Evolutionary conservation across 2,888 invertebrate genomes (phyloP).

Genomic region (Thelaira solivaga): DNA sequence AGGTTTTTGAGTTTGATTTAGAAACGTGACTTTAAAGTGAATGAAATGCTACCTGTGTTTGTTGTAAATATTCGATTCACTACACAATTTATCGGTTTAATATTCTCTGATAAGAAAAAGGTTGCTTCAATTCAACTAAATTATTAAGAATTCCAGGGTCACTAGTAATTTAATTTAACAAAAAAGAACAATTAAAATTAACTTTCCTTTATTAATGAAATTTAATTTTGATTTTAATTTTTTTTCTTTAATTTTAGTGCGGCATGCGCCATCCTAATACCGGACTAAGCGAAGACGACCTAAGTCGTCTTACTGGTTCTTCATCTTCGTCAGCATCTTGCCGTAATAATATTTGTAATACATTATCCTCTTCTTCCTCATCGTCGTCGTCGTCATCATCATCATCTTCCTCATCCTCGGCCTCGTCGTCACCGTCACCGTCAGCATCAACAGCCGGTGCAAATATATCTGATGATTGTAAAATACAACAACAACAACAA

Average conservation of each 20-base stretch:
- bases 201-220: background rate
- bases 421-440: slow-evolving; percentile 64
- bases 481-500: slow-evolving; percentile 47
- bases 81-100: no score
- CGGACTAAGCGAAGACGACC: slow-evolving; percentile 78
- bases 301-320: slow-evolving; percentile 78
- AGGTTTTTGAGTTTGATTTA: no score
- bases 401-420: slow-evolving; percentile 67
- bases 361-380: slow-evolving; percentile 65
- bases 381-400: slow-evolving; percentile 70
- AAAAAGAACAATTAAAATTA: no score
- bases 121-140: no score
- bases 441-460: slow-evolving; percentile 63
- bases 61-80: no score
- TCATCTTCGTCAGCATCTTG: slow-evolving; percentile 73
- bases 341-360: slow-evolving; percentile 60
- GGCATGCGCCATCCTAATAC: slow-evolving; percentile 78
- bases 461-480: slow-evolving; percentile 62
- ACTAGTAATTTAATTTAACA: no score
- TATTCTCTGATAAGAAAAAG: no score
- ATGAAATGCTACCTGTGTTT: no score
- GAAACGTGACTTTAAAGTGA: no score
- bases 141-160: no score
- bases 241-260: slow-evolving; percentile 72
- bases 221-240: background rate